Percentiles rank a stretch among this genome's conserved stretches.
These are phyloP conservation scores for Brotogeris chrysoptera DNA, from an alignment of 2,797 vertebrate genomes.

Conservation along the genomic window DNA sequence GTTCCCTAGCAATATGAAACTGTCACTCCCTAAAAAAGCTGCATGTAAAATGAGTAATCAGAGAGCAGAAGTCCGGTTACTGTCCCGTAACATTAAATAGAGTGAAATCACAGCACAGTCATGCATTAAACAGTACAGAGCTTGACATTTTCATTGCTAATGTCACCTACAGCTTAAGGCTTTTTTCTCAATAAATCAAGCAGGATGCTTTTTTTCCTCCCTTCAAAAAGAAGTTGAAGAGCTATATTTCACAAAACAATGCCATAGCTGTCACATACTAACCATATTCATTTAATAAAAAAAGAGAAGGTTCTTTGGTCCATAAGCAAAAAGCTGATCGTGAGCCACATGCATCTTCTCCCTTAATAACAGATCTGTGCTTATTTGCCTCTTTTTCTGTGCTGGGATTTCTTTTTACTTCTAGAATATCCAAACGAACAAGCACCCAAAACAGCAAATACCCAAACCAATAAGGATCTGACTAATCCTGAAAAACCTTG, in stretches of 20 bases:
- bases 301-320: neutral
- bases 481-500: neutral
- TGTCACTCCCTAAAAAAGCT: neutral
- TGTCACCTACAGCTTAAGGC: constrained; percentile 53
- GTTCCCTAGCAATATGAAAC: neutral
- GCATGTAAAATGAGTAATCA: constrained; percentile 3
- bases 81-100: constrained; percentile 41
- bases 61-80: constrained; percentile 21
- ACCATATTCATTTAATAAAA: neutral
- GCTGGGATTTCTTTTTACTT: neutral
- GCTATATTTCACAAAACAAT: constrained; percentile 34
- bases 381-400: neutral
- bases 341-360: neutral
- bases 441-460: neutral
- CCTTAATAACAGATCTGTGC: neutral
- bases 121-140: constrained; percentile 28
- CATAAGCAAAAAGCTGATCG: neutral
- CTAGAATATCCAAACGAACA: neutral
- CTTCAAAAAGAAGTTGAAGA: neutral
- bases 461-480: neutral
- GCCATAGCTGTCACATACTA: neutral
- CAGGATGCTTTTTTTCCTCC: neutral
- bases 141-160: constrained; percentile 68
- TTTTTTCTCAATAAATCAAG: constrained; percentile 40
- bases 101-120: constrained; percentile 33